Percentiles rank a stretch among this genome's conserved stretches.
phyloP scores from a whole-genome alignment of 2,113 vertebrate genomes.

The Motacilla tschutschensis region DNA sequence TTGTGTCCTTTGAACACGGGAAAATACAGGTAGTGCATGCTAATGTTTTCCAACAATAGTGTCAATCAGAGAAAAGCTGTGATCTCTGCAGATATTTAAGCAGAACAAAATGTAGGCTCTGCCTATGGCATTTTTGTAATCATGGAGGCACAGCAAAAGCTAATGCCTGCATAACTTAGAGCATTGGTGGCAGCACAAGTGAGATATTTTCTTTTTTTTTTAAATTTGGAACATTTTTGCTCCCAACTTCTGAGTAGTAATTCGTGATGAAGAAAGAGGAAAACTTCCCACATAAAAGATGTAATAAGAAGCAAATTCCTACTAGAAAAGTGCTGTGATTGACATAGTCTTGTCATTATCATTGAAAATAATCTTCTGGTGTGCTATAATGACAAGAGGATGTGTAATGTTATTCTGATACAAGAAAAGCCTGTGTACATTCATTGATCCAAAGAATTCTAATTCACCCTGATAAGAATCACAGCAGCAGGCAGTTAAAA shows the following conservation, averaged over 20 bases:
- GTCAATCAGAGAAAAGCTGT: conserved; percentile 6
- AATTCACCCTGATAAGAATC: conserved; percentile 50
- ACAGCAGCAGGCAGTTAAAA: conserved; percentile 35
- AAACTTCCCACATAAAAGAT: not conserved
- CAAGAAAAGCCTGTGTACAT: conserved; percentile 52
- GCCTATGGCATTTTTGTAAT: conserved; percentile 10
- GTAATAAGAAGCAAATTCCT: conserved; percentile 19
- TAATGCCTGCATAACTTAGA: not conserved
- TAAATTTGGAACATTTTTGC: conserved; percentile 11
- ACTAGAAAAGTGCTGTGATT: conserved; percentile 25
- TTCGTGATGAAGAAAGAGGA: not conserved
- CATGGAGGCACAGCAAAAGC: not conserved
- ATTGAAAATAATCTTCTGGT: conserved; percentile 44
- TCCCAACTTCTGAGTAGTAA: not conserved
- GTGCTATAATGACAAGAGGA: conserved; percentile 34
- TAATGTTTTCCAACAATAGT: conserved; percentile 49
- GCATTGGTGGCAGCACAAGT: not conserved
- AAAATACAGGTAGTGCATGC: conserved; percentile 33
- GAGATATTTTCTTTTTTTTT: not conserved
- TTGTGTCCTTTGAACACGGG: not conserved
- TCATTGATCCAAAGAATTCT: conserved; percentile 61
- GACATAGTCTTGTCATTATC: conserved; percentile 29
- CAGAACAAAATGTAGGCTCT: conserved; percentile 14
- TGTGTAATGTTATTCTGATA: conserved; percentile 52
- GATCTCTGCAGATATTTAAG: conserved; percentile 19